Percentiles rank a stretch among this genome's conserved stretches.
Conservation (phyloP, 2,797 vertebrate genomes). For the Myiotriccus ornatus region DNA sequence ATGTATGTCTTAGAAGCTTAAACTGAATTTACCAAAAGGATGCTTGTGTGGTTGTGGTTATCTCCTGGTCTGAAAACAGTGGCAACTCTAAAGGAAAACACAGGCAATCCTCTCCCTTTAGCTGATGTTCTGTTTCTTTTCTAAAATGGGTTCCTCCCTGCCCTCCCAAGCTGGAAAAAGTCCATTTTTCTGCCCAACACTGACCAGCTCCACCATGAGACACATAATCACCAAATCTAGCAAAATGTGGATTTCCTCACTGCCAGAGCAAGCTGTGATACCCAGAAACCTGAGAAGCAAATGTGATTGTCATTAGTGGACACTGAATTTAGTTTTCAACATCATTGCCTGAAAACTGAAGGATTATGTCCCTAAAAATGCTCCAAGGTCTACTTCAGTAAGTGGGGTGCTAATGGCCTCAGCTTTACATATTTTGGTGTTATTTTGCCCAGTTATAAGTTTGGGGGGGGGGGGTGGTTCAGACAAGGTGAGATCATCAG, state of each 20-base stretch:
- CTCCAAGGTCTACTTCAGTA: background rate
- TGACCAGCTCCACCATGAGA: background rate
- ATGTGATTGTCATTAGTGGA: fast-evolving
- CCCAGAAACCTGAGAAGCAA: background rate
- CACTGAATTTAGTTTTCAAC: background rate
- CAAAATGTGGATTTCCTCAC: background rate
- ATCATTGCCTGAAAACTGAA: background rate
- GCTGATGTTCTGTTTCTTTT: background rate
- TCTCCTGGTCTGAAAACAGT: background rate
- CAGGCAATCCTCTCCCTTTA: background rate
- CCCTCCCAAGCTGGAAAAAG: background rate
- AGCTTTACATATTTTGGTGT: background rate
- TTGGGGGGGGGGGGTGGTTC: background rate
- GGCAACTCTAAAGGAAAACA: background rate
- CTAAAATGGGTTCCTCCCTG: background rate
- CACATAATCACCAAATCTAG: background rate
- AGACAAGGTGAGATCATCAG: fast-evolving
- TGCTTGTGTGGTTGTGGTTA: background rate
- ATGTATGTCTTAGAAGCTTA: background rate
- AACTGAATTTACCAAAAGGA: background rate
- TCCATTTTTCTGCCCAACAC: background rate
- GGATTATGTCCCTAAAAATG: background rate
- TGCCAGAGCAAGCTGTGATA: background rate
- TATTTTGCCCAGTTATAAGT: background rate
- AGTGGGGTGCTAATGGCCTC: fast-evolving